Evolutionary conservation across 1,140 invertebrate species (phyloP).

Genomic region (Harlomillsia oculata): DNA sequence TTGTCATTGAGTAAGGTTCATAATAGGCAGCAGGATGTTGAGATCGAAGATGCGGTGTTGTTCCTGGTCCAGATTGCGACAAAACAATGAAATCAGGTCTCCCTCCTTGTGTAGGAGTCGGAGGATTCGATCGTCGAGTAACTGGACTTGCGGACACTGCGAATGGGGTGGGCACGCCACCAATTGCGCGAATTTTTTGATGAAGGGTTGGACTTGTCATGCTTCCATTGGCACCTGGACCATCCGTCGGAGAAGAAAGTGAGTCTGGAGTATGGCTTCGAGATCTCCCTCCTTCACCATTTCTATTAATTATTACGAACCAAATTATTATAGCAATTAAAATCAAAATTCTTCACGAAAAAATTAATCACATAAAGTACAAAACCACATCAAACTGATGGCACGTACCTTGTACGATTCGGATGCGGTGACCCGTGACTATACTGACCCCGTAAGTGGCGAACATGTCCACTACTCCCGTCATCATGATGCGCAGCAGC

Average conservation of each 20-base stretch:
- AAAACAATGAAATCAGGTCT: conserved; percentile 76
- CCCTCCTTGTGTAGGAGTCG: conserved; percentile 73
- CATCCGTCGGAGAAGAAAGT: conserved; percentile 45
- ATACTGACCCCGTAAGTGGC: conserved; percentile 48
- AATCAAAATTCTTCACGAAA: not conserved
- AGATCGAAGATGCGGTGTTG: conserved; percentile 26
- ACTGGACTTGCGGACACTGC: conserved; percentile 68
- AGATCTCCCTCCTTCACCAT: conserved; percentile 40
- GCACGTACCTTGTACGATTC: conserved; percentile 54
- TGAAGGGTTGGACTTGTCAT: conserved; percentile 72
- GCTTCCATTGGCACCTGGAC: conserved; percentile 43
- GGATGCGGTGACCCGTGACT: conserved; percentile 65
- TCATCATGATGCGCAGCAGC: conserved; percentile 50
- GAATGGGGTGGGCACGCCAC: conserved; percentile 69
- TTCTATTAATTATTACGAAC: too few relatives aligned
- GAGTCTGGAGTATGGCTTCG: conserved; percentile 61
- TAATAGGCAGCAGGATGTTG: conserved; percentile 32
- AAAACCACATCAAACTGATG: too few relatives aligned
- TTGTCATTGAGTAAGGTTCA: conserved; percentile 31
- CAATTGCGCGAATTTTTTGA: conserved; percentile 75
- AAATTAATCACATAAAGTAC: not conserved
- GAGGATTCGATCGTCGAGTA: conserved; percentile 68
- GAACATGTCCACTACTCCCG: conserved; percentile 39
- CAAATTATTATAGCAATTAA: not conserved
- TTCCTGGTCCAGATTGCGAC: conserved; percentile 38